Evolutionary conservation across 2,113 vertebrate genomes (phyloP).

Genomic region (Rhea pennata): DNA sequence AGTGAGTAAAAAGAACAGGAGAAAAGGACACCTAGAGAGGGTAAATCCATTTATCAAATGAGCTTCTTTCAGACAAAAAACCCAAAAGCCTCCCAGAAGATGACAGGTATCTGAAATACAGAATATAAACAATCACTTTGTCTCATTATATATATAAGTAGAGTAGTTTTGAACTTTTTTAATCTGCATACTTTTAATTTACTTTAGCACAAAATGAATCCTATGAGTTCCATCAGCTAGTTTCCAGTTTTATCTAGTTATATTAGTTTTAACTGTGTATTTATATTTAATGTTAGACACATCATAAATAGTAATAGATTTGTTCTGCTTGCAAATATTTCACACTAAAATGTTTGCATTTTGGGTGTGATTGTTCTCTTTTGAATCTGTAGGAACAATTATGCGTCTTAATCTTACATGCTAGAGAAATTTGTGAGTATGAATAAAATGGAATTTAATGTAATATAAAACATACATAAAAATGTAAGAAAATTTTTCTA

Average conservation of each 20-base stretch:
- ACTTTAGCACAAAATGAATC: slow-evolving; percentile 21
- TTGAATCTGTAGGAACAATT: neutral
- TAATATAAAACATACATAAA: neutral
- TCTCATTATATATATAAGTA: neutral
- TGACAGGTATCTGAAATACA: neutral
- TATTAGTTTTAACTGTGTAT: slow-evolving; percentile 19
- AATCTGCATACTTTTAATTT: slow-evolving; percentile 61
- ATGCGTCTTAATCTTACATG: neutral
- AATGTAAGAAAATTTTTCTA: neutral
- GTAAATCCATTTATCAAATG: neutral
- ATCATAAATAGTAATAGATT: slow-evolving; percentile 27
- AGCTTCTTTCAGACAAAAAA: neutral
- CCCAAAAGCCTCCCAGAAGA: neutral
- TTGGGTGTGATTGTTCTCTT: neutral
- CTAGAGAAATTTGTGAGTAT: neutral
- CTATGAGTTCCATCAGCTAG: slow-evolving; percentile 8
- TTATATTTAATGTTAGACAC: slow-evolving; percentile 2
- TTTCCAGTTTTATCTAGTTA: slow-evolving; percentile 37
- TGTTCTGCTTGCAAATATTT: slow-evolving; percentile 10
- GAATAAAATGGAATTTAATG: neutral
- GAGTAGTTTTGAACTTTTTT: slow-evolving; percentile 3
- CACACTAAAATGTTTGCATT: neutral
- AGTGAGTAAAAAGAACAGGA: neutral
- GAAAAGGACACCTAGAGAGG: neutral
- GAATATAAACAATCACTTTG: no score